Evolutionary conservation across 2,888 invertebrate genomes (phyloP).

Genomic region (Drosophila neotestacea): DNA sequence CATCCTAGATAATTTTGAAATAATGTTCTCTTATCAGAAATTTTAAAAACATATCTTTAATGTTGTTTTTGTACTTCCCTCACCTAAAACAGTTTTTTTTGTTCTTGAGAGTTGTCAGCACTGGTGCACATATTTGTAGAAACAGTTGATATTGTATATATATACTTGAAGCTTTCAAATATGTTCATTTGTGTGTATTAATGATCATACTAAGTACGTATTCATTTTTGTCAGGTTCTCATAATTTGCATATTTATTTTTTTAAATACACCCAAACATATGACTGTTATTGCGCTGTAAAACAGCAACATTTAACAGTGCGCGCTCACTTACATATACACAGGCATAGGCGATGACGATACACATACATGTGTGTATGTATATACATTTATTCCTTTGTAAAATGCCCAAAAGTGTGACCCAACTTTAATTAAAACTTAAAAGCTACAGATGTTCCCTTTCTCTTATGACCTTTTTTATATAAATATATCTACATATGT

Average conservation of each 20-base stretch:
- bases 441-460: slow-evolving; percentile 12
- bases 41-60: too few relatives aligned
- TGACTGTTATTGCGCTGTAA: slow-evolving; percentile 42
- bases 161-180: not conserved
- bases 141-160: slow-evolving; percentile 1
- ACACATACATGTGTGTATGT: not conserved
- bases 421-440: slow-evolving; percentile 34
- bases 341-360: not conserved
- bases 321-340: slow-evolving; percentile 8
- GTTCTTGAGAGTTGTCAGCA: not conserved
- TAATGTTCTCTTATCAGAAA: too few relatives aligned
- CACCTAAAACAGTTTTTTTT: too few relatives aligned
- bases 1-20: too few relatives aligned
- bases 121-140: slow-evolving; percentile 1
- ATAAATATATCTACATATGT: not conserved
- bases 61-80: too few relatives aligned
- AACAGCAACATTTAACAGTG: slow-evolving; percentile 34
- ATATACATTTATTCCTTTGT: slow-evolving; percentile 23
- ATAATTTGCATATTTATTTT: slow-evolving; percentile 1
- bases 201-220: not conserved
- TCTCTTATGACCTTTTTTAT: slow-evolving; percentile 9
- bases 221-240: not conserved
- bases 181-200: not conserved
- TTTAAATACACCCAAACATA: slow-evolving; percentile 22
- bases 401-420: slow-evolving; percentile 19